phyloP scores from a whole-genome alignment of 2,888 invertebrate genomes.

The Craniophora ligustri region DNA sequence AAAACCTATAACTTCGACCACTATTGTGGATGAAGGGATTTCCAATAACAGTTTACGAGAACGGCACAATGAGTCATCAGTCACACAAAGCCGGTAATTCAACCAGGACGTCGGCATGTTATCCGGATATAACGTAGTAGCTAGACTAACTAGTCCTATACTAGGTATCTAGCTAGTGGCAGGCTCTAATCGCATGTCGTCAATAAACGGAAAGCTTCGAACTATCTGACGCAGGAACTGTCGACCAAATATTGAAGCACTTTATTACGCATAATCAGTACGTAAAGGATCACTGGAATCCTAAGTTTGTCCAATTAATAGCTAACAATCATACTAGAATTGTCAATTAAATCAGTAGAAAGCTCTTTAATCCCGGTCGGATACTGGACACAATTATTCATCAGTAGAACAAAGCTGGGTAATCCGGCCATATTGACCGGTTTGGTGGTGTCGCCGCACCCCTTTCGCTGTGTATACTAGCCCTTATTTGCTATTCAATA shows the following conservation, averaged over 20 bases:
- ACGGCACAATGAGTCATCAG: constrained; percentile 68
- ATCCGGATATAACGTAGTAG: constrained; percentile 59
- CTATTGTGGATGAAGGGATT: constrained; percentile 46
- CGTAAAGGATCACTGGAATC: constrained; percentile 64
- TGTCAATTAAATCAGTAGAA: constrained; percentile 86
- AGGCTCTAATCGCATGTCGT: constrained; percentile 41
- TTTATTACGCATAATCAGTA: constrained; percentile 12
- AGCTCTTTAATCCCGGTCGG: constrained; percentile 83
- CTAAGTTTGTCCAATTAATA: constrained; percentile 78
- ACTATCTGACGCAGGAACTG: constrained; percentile 29
- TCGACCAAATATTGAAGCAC: constrained; percentile 17
- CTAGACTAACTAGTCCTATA: constrained; percentile 36
- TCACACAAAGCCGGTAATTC: constrained; percentile 70
- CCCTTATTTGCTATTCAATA: constrained; percentile 75
- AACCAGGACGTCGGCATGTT: constrained; percentile 64
- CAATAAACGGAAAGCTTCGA: constrained; percentile 47
- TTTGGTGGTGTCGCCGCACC: constrained; percentile 63
- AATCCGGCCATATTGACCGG: constrained; percentile 84
- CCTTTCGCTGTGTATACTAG: constrained; percentile 56
- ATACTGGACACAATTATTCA: constrained; percentile 86
- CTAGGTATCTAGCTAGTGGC: constrained; percentile 45
- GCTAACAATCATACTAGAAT: constrained; percentile 81
- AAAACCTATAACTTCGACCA: constrained; percentile 1
- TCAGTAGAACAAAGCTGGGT: constrained; percentile 82
- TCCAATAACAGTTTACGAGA: constrained; percentile 65